Evolutionary conservation across 1,140 invertebrate species (phyloP), one percentile per base, ranked within the genome.

Genomic region (Oryctes rhinoceros): DNA sequence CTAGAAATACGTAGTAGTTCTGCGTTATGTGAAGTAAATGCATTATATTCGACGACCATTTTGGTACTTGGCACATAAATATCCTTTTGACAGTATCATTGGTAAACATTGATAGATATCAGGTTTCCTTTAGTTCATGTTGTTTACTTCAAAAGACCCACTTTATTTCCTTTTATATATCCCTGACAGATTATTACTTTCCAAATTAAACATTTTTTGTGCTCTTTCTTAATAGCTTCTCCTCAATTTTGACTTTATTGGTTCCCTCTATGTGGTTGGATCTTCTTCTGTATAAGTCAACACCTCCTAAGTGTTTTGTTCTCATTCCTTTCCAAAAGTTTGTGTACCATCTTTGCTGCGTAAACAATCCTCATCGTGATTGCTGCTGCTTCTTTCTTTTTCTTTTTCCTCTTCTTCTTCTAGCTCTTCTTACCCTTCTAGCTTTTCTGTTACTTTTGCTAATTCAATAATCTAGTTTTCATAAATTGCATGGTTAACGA

Each of bases 31-130:
- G 24, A 30, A 30, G 35, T 30, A 9, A 87, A 85, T 20, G 88
- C 88, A 0, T 89, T 84, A 79, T 88, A 85, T 82, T 90, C 89
- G 9, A 89, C 87, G 7, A 88, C 15, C 9, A 76, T 81, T 79
- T 59, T 3, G 15, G 59, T 39, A 67, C 76, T 37, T 85, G 80
- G 77, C 53, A 47, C 47, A 78, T 78, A 78, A 24, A 59, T 24
- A 53, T 59, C 15, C 1, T 59, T 48, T 24, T 15, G 15, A 35
- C 20, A 80, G 10, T 13, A 30, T 76, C 78, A 84, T 67, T 80
- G 74, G 30, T 48, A 79, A 49, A n/a, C 74, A 13, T 77, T 76
- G 1, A 47, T 53, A 71, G 37, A 9, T 76, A 13, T 39, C 79
- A 30, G 2, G 74, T 47, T 53, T 77, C 59, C 13, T 80, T 75